Conservation (phyloP, 2,888 invertebrate species). For the Ichneumon xanthorius region DNA sequence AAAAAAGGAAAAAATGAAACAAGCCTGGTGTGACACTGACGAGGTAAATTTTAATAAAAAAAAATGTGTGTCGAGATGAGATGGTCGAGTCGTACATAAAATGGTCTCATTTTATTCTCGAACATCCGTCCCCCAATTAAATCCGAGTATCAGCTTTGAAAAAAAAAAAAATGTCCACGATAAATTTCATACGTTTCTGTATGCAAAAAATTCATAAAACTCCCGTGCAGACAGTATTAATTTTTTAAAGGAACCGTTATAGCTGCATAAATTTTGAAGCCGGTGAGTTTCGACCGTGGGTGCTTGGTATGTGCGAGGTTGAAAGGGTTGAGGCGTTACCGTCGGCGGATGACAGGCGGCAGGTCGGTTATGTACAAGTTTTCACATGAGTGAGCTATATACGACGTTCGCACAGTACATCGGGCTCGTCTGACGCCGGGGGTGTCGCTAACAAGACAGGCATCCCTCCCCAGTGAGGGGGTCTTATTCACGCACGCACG, state of each 20-base stretch:
- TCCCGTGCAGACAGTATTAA: neutral
- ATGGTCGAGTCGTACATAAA: too few species aligned
- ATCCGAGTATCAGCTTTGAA: neutral
- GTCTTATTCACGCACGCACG: conserved; percentile 74
- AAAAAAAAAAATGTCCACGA: neutral
- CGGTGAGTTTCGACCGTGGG: conserved; percentile 41
- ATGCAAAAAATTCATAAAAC: neutral
- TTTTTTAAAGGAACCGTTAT: neutral
- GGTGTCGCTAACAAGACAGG: conserved; percentile 85
- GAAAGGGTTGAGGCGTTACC: conserved; percentile 38
- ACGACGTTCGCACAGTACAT: conserved; percentile 35
- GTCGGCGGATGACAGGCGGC: conserved; percentile 46
- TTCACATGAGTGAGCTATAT: conserved; percentile 32
- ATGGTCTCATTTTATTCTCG: too few species aligned
- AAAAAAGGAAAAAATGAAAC: too few species aligned
- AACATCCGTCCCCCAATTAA: neutral
- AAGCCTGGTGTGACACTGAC: too few species aligned
- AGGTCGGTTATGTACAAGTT: conserved; percentile 30
- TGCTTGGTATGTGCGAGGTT: conserved; percentile 33
- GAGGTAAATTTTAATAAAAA: too few species aligned
- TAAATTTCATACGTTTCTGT: neutral
- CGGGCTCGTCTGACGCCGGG: conserved; percentile 82
- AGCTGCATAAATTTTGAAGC: neutral
- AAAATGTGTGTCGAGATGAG: too few species aligned
- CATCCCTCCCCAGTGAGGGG: conserved; percentile 78